Base-by-base conservation (phyloP, 2,888 invertebrate genomes). In the Thymelicus lineola region DNA sequence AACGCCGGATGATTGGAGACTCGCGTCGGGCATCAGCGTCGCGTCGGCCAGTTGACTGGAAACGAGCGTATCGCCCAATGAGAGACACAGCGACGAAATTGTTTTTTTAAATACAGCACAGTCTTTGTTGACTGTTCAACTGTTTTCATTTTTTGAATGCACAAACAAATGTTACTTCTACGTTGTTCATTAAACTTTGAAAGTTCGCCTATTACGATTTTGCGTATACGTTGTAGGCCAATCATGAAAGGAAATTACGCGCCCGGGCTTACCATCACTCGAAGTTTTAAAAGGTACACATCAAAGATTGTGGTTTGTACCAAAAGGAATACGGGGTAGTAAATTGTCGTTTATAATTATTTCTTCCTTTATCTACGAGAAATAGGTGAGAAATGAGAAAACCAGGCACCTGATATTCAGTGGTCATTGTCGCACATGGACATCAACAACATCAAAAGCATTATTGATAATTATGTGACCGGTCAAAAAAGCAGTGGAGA, bases 201-300 rank as follows among this genome's bases (percentile, higher is more conserved):
- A 88, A 89, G 84, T 89, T 89, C 80, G 81, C 88, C 85, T 84
- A 86, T 87, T 87, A 88, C 83, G 82, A 87, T 85, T 28, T 86
- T 85, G 79, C 82, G 84, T 82, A 81, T 80, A 35, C 79, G 74
- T 78, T 80, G 84, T 80, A 82, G 86, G 80, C 88, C 87, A 89
- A 89, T 88, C 88, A 85, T 84, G 85, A 86, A 88, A 89, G 90
- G 89, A 90, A 89, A 90, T 89, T 88, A 89, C 86, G 75, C 86
- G 75, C 81, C 71, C 50, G n/a, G 53, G 81, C 80, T 82, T 79
- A 79, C 82, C 80, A 81, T 80, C 82, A 84, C 84, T 86, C 80
- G 77, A 75, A 78, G 85, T 88, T 88, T 84, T 84, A 86, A 86
- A 86, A 80, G 77, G 76, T 77, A 78, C 76, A 76, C 73, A 66